A percentile compares a stretch with the other conserved stretches of the same genome.
Conservation (phyloP, 2,797 vertebrate genomes). For the Oryzias dopingdopingensis region DNA sequence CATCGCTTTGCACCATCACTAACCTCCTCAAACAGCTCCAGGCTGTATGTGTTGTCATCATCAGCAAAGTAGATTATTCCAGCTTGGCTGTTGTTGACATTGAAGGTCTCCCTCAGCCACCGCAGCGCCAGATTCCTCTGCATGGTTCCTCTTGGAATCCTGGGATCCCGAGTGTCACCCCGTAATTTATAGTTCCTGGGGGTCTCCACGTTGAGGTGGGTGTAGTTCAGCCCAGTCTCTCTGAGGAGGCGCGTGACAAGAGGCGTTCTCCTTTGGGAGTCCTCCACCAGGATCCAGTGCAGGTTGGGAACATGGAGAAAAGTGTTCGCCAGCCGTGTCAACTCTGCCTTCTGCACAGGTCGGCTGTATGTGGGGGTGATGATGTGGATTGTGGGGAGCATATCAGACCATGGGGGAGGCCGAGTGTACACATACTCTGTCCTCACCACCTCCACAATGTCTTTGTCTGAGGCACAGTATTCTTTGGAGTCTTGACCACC, state of each 20-base stretch:
- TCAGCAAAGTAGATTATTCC: conserved; percentile 95
- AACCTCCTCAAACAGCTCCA: conserved; percentile 97
- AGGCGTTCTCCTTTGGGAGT: conserved; percentile 87
- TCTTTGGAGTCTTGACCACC: conserved; percentile 89
- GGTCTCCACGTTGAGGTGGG: conserved; percentile 96
- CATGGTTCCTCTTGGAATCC: conserved; percentile 96
- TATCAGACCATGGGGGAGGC: conserved; percentile 94
- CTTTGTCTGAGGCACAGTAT: conserved; percentile 93
- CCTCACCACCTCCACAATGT: conserved; percentile 98
- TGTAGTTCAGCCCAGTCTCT: conserved; percentile 95
- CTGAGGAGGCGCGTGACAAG: conserved; percentile 89
- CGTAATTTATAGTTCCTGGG: conserved; percentile 95
- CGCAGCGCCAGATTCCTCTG: conserved; percentile 94
- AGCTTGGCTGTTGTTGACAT: conserved; percentile 86
- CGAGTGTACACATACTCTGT: conserved; percentile 96
- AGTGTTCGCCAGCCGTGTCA: conserved; percentile 92
- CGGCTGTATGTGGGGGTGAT: conserved; percentile 97
- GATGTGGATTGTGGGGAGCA: conserved; percentile 94
- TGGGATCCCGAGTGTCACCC: conserved; percentile 90
- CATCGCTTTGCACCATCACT: conserved; percentile 10
- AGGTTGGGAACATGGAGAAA: conserved; percentile 94
- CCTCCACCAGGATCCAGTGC: conserved; percentile 98
- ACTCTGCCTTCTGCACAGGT: conserved; percentile 95
- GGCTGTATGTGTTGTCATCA: conserved; percentile 95
- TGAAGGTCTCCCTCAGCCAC: conserved; percentile 95